A percentile compares a stretch with the other conserved stretches of the same genome.
These are phyloP conservation scores for Cryptomyrus ogoouensis DNA, from an alignment of 2,113 vertebrate species.

Conservation along the genomic window DNA sequence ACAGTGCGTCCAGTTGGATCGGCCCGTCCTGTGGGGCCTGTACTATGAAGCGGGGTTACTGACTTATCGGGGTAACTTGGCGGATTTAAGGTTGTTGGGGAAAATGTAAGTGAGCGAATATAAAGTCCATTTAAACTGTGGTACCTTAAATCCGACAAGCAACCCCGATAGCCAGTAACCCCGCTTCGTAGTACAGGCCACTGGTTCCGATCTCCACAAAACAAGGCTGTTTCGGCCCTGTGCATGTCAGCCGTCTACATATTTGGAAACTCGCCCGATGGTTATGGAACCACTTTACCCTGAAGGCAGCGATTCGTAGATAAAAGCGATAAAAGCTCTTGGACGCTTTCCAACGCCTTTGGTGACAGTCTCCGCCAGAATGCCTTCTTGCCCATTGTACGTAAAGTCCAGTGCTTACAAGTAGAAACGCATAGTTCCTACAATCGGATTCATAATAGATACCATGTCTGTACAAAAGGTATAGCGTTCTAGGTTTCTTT, in stretches of 20 bases:
- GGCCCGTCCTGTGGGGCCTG: background rate
- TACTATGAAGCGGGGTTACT: no score
- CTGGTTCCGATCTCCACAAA: background rate
- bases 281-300: background rate
- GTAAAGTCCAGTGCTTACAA: background rate
- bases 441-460: background rate
- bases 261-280: background rate
- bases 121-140: no score
- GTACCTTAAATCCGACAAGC: no score
- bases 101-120: no score
- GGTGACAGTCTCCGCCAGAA: background rate
- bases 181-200: no score
- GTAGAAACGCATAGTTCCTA: background rate
- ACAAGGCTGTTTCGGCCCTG: background rate
- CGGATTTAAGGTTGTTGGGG: no score
- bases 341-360: background rate
- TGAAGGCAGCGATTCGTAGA: background rate
- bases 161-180: no score
- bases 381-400: background rate
- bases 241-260: background rate
- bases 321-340: background rate
- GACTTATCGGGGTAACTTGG: no score
- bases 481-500: background rate
- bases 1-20: background rate
- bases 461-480: background rate